Evolutionary conservation across 2,113 vertebrate genomes (phyloP), one percentile per base, ranked within the genome.

Genomic region (Scartelaos histophorus): DNA sequence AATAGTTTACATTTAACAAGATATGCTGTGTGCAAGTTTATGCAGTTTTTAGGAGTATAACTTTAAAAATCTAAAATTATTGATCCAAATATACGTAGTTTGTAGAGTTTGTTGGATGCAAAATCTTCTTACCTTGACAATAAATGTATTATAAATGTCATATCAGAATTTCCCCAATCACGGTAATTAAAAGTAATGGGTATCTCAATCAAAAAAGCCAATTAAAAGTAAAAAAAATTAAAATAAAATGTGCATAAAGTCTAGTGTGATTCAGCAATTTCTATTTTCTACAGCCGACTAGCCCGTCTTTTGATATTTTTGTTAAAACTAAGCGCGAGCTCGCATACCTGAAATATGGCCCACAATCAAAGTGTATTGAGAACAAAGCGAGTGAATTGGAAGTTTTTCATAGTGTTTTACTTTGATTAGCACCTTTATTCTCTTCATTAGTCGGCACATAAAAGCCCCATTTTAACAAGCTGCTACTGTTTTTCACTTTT

Each of bases 381-480:
- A 73, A 71, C 0, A 54, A 76, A 38, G 62, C 1, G 19, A 54
- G 7, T 11, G n/a, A 71, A 65, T 64, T 17, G 16, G 25, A 43
- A 54, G 47, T 13, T 66, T 73, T 73, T 69, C 24, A 22, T 34
- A 75, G n/a, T 74, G 53, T 73, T 67, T 7, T 57, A 15, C 46
- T 51, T 69, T 66, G 46, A 79, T 81, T 65, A 75, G 74, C 75
- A 77, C 0, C 71, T 81, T 69, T 54, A 69, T 80, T 78, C 17
- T n/a, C 10, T 71, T 81, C 62, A 69, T 75, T 80, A 83, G 38
- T 71, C 61, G 47, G 35, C 74, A 82, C 76, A 85, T 73, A 64
- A 80, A 83, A 83, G 78, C 60, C 49, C 73, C 71, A 85, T 61
- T 79, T 58, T 19, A 25, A 24, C 45, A 70, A 69, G 64, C 56